These are phyloP conservation scores for Silurus glanis DNA, from an alignment of 2,113 vertebrate genomes.

Conservation along the genomic window DNA sequence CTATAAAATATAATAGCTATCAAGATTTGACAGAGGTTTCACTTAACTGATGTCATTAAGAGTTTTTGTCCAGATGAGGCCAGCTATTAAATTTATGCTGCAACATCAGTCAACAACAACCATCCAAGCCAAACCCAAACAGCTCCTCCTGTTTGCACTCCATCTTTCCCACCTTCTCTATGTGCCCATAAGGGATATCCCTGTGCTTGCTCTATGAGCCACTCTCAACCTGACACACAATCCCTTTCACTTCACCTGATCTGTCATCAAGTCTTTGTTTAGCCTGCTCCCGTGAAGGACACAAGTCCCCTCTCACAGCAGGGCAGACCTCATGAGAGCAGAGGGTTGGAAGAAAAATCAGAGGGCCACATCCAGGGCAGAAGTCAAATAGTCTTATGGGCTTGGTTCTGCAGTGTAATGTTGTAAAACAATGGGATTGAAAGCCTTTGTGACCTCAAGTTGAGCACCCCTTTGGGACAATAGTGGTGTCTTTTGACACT, in stretches of 20 bases:
- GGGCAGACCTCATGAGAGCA: slow-evolving; percentile 58
- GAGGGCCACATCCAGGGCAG: slow-evolving; percentile 73
- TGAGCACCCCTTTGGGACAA: slow-evolving; percentile 46
- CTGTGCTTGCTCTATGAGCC: slow-evolving; percentile 65
- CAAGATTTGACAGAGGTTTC: slow-evolving; percentile 2
- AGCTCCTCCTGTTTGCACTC: slow-evolving; percentile 45
- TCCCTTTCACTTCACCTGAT: slow-evolving; percentile 72
- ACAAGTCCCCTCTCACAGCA: slow-evolving; percentile 59
- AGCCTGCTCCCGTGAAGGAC: slow-evolving; percentile 54
- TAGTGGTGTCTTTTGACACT: slow-evolving; percentile 54
- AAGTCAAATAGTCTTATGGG: slow-evolving; percentile 82
- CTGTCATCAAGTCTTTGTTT: slow-evolving; percentile 74
- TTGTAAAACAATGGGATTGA: slow-evolving; percentile 15
- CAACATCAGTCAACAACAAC: slow-evolving; percentile 36
- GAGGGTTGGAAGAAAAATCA: slow-evolving; percentile 70
- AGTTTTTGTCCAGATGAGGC: background rate
- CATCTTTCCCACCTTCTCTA: slow-evolving; percentile 38
- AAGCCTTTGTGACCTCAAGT: slow-evolving; percentile 45
- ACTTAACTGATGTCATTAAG: slow-evolving; percentile 11
- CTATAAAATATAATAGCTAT: background rate
- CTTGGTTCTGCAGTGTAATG: slow-evolving; percentile 70
- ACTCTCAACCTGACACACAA: slow-evolving; percentile 69
- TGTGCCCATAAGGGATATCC: slow-evolving; percentile 34
- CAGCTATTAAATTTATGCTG: slow-evolving; percentile 9
- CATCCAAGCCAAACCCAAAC: slow-evolving; percentile 46